Conservation (phyloP, 2,888 invertebrate genomes). For the Cantharis rustica region DNA sequence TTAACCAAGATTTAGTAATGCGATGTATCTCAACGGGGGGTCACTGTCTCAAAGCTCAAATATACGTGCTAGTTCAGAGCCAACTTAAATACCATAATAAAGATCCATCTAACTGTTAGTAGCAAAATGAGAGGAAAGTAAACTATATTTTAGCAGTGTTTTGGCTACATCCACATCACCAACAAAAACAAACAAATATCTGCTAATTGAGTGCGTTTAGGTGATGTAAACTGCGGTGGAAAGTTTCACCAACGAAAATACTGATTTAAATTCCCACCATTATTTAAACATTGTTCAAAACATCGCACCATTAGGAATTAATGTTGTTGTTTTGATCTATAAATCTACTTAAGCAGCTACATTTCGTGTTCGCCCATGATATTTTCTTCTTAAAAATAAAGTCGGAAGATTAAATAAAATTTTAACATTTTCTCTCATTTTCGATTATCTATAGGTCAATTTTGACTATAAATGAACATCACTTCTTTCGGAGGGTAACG, state of each 20-base stretch:
- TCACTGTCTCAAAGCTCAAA: slow-evolving; percentile 40
- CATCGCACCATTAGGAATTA: slow-evolving; percentile 33
- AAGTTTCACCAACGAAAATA: slow-evolving; percentile 9
- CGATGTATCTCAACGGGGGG: slow-evolving; percentile 35
- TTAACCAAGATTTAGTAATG: slow-evolving; percentile 13
- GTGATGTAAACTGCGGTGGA: slow-evolving; percentile 13
- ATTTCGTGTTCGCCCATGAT: slow-evolving; percentile 42
- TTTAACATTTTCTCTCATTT: not conserved
- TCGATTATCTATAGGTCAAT: not conserved
- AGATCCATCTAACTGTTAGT: slow-evolving; percentile 27
- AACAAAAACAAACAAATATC: slow-evolving; percentile 37
- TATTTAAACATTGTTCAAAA: slow-evolving; percentile 17
- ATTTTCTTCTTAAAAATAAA: slow-evolving; percentile 37
- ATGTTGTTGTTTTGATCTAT: slow-evolving; percentile 40
- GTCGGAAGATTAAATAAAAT: not conserved
- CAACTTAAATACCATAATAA: slow-evolving; percentile 46
- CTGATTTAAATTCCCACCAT: slow-evolving; percentile 13
- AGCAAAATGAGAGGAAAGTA: slow-evolving; percentile 19
- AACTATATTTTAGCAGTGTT: not conserved
- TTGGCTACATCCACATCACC: not conserved
- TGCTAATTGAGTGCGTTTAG: slow-evolving; percentile 40
- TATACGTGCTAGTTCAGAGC: slow-evolving; percentile 35
- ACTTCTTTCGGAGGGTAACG: slow-evolving; percentile 12
- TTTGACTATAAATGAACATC: not conserved
- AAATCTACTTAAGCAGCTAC: slow-evolving; percentile 38